These are phyloP conservation scores for Pectinophora gossypiella DNA, from an alignment of 1,140 invertebrate genomes.

Conservation along the genomic window DNA sequence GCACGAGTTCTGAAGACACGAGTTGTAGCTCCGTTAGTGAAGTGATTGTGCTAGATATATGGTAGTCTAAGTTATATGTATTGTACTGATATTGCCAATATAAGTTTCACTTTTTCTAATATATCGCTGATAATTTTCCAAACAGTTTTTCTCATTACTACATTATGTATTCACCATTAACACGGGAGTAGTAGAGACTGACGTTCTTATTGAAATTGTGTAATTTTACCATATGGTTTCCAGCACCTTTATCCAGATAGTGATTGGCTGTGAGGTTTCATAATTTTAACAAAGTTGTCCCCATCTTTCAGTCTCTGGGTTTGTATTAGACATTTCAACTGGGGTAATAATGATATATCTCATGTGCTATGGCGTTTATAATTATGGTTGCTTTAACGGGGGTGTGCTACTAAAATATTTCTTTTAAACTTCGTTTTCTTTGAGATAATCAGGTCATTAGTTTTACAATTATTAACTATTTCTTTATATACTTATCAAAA, in stretches of 20 bases:
- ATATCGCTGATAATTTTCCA: background rate
- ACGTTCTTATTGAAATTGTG: no score
- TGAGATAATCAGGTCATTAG: background rate
- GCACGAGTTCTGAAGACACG: slow-evolving; percentile 69
- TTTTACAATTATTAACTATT: background rate
- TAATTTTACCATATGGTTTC: no score
- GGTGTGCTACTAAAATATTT: background rate
- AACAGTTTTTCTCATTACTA: background rate
- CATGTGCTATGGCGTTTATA: no score
- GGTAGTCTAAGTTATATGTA: slow-evolving; percentile 47
- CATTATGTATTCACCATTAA: background rate
- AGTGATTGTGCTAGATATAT: slow-evolving; percentile 40
- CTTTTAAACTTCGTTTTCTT: background rate
- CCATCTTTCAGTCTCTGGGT: no score
- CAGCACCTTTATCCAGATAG: no score
- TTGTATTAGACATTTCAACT: no score
- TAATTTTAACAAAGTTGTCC: no score
- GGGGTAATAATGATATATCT: no score
- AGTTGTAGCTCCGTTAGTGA: slow-evolving; percentile 60
- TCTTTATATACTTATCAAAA: no score
- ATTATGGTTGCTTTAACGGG: no score
- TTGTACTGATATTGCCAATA: slow-evolving; percentile 28
- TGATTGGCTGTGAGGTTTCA: no score
- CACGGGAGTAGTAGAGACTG: no score
- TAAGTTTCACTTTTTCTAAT: slow-evolving; percentile 26